Evolutionary conservation across 2,888 invertebrate species (phyloP), one percentile per base, ranked within the genome.

Genomic region (Drosophila lacicola): DNA sequence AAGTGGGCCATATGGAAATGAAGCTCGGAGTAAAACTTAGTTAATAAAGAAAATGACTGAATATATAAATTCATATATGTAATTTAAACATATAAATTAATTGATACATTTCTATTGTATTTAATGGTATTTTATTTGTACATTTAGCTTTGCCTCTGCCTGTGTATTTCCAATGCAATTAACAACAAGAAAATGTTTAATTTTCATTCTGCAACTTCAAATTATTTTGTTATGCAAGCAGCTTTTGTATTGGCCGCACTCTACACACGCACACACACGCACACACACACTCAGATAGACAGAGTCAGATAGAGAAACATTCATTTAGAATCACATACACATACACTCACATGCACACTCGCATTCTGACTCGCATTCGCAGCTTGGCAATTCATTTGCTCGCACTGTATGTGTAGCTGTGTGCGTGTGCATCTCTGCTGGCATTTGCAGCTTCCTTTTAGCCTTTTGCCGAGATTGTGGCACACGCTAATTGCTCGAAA

Each of bases 401-500:
- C 37, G 64, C 66, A 70, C 53, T 53, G 76, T 47, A 65, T 64
- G 70, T 62, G 62, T 58, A 50, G 33, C 25, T 53, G 37, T 57
- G 57, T 45, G 60, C 61, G 56, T 70, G 53, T 57, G 47, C 63
- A 51, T 60, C 57, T 57, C 53, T 67, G 51, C 69, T 67, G 66
- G 88, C 69, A 69, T 74, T 72, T 71, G 66, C 65, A 81, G 79
- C 64, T 73, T 70, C 74, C 71, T 71, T 74, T 88, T 72, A 72
- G 75, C 71, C 69, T 70, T 74, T 71, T 70, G 65, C 63, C 67
- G 83, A 88, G 83, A 86, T 86, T 88, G 80, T 70, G 80, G 83
- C 73, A 74, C 75, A 80, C 87, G 80, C 87, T 80, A 86, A 86
- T 88, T 86, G 84, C 80, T 81, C 39, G 73, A 78, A 88, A 57